Evolutionary conservation across 2,797 vertebrate genomes (phyloP).

Genomic region (Furcifer pardalis): DNA sequence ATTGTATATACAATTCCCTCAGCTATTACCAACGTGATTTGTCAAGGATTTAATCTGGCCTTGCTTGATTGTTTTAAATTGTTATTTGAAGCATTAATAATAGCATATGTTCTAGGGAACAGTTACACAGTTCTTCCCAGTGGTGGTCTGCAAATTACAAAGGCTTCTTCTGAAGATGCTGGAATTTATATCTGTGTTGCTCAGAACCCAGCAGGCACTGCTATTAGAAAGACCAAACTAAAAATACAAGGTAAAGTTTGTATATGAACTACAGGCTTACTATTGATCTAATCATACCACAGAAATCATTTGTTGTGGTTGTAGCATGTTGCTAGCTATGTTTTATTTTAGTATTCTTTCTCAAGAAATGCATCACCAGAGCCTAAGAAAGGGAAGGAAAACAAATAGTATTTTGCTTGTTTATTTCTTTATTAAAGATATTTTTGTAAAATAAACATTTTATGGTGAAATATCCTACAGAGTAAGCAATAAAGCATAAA

Average conservation of each 20-base stretch:
- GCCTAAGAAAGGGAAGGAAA: too few species aligned
- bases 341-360: neutral
- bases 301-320: neutral
- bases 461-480: neutral
- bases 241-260: conserved; percentile 87
- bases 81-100: neutral
- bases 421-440: neutral
- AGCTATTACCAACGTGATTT: neutral
- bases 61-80: conserved; percentile 1
- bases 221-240: conserved; percentile 93
- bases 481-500: neutral
- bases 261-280: neutral
- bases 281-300: neutral
- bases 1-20: neutral
- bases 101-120: conserved; percentile 74
- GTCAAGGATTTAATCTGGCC: neutral
- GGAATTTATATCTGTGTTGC: conserved; percentile 95
- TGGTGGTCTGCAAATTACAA: conserved; percentile 89
- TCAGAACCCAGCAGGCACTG: conserved; percentile 94
- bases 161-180: conserved; percentile 82
- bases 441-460: neutral
- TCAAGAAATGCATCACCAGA: neutral
- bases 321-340: neutral
- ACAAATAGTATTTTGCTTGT: too few species aligned
- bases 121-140: conserved; percentile 82